Percentiles rank a stretch among this genome's conserved stretches.
Evolutionary conservation across 2,888 invertebrate species (phyloP).

Genomic region (Hyalella azteca): DNA sequence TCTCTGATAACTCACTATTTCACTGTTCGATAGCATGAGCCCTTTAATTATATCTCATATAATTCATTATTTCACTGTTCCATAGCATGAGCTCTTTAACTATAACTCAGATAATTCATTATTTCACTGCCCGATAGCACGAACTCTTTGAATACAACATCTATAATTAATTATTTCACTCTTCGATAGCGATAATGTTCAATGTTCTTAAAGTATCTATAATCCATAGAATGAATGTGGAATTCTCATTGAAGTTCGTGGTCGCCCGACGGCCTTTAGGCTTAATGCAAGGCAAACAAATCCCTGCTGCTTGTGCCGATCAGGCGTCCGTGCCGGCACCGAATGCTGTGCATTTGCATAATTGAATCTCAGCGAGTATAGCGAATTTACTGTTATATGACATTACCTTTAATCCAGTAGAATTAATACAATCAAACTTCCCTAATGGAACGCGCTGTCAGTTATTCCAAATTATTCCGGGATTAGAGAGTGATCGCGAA

Average conservation of each 20-base stretch:
- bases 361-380: slow-evolving; percentile 20
- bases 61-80: too few species aligned
- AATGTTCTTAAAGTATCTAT: too few species aligned
- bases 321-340: slow-evolving; percentile 2
- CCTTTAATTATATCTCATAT: too few species aligned
- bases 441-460: slow-evolving; percentile 21
- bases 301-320: background rate
- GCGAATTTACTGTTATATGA: slow-evolving; percentile 13
- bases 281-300: slow-evolving; percentile 35
- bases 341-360: slow-evolving; percentile 16
- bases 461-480: slow-evolving; percentile 3
- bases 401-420: background rate
- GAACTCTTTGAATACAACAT: too few species aligned
- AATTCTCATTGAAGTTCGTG: background rate
- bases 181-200: too few species aligned
- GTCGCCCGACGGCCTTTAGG: background rate
- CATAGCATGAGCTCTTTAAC: too few species aligned
- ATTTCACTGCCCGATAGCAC: too few species aligned
- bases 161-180: too few species aligned
- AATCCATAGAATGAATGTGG: too few species aligned
- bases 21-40: too few species aligned
- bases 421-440: slow-evolving; percentile 25
- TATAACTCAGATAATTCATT: too few species aligned
- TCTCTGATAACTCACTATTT: too few species aligned
- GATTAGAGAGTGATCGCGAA: background rate